Evolutionary conservation across 2,113 vertebrate genomes (phyloP).

Genomic region (Ellobius talpinus): DNA sequence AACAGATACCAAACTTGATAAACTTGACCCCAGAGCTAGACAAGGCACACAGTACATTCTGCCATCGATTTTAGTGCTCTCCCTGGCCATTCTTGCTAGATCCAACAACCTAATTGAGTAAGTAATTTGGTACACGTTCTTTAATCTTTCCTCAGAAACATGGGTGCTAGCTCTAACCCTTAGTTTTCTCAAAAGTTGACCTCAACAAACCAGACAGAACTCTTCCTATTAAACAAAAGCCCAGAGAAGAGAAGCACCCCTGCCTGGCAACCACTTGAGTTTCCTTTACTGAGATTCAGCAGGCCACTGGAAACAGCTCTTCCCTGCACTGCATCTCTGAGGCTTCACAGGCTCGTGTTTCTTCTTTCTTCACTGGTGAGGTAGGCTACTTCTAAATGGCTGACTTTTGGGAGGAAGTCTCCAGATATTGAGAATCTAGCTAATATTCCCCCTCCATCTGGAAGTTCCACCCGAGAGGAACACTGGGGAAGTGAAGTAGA

Average conservation of each 20-base stretch:
- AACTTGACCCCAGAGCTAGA: background rate
- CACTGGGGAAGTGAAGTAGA: conserved; percentile 77
- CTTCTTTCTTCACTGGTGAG: conserved; percentile 35
- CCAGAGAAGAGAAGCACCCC: background rate
- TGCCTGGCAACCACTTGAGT: background rate
- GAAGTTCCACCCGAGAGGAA: conserved; percentile 78
- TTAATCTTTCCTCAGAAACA: conserved; percentile 15
- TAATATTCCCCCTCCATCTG: conserved; percentile 75
- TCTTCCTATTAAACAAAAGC: conserved; percentile 21
- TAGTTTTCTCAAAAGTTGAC: conserved; percentile 17
- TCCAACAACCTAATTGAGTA: background rate
- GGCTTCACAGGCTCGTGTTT: background rate
- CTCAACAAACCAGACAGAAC: background rate
- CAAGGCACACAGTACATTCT: background rate
- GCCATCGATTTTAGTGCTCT: background rate
- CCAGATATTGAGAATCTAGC: conserved; percentile 47
- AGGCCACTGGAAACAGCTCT: background rate
- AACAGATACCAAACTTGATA: background rate
- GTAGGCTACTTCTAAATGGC: background rate
- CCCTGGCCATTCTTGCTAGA: conserved; percentile 5
- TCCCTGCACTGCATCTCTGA: background rate
- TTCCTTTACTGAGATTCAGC: background rate
- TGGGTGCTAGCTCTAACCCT: background rate
- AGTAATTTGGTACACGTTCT: background rate
- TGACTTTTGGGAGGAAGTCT: conserved; percentile 61